Percentiles rank a stretch among this genome's conserved stretches.
phyloP scores from a whole-genome alignment of 2,888 invertebrate genomes.

The Myopa testacea region DNA sequence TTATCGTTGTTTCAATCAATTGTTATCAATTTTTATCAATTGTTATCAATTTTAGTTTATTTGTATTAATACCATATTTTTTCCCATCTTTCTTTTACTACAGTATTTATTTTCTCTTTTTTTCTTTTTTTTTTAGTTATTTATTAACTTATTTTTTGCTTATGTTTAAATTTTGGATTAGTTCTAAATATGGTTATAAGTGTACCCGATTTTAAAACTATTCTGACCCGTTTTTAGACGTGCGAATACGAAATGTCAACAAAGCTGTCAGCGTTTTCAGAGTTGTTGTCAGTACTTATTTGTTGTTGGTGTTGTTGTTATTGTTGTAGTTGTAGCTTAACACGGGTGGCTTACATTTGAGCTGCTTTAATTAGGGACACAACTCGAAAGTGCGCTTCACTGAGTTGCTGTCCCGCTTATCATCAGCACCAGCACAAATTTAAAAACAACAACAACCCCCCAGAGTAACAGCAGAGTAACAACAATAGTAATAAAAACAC shows the following conservation, averaged over 20 bases:
- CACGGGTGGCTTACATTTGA: conserved; percentile 14
- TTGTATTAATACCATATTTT: not conserved
- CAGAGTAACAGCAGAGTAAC: not conserved
- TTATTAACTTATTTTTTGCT: too few relatives aligned
- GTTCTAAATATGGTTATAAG: not conserved
- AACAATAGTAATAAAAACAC: not conserved
- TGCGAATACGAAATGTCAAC: not conserved
- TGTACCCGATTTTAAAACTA: not conserved
- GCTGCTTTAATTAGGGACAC: conserved; percentile 10
- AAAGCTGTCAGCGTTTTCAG: not conserved
- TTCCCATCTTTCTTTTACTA: not conserved
- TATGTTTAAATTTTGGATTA: too few relatives aligned
- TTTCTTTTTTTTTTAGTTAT: too few relatives aligned
- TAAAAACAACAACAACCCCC: not conserved
- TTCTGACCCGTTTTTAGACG: not conserved
- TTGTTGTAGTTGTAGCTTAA: conserved; percentile 6
- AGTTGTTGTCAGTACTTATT: not conserved
- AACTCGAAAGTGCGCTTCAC: conserved; percentile 23
- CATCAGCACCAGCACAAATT: not conserved
- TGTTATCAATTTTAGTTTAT: too few relatives aligned
- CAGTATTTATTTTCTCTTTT: too few relatives aligned
- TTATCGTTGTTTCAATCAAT: too few relatives aligned
- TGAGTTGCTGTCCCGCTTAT: not conserved
- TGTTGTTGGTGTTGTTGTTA: not conserved
- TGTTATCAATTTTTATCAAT: too few relatives aligned